These are phyloP conservation scores for Chaetophractus vellerosus DNA, from an alignment of 2,797 vertebrate species.

Conservation along the genomic window DNA sequence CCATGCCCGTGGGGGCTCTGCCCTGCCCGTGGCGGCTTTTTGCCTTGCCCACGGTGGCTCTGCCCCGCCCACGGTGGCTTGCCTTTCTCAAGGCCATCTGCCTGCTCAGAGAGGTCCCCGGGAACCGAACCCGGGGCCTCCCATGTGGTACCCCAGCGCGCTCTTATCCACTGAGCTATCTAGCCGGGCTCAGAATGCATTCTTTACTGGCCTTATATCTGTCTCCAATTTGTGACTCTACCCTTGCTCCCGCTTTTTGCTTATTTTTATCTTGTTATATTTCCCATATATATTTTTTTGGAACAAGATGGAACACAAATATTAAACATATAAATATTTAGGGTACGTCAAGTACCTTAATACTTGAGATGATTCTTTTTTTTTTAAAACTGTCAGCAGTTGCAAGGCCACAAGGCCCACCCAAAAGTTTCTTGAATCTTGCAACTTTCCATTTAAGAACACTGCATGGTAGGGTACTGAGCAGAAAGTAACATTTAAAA, in stretches of 20 bases:
- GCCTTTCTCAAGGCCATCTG: too few relatives aligned
- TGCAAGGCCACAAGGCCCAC: neutral
- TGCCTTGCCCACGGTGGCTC: too few relatives aligned
- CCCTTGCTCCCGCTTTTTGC: neutral
- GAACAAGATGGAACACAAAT: constrained; percentile 13
- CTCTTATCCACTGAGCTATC: too few relatives aligned
- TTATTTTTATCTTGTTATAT: constrained; percentile 4
- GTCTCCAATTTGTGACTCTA: neutral
- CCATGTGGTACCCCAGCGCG: too few relatives aligned
- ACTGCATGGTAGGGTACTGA: neutral
- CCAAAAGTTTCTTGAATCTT: constrained; percentile 34
- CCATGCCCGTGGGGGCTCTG: too few relatives aligned
- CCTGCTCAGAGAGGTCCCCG: too few relatives aligned
- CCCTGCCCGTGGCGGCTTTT: too few relatives aligned
- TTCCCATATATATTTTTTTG: constrained; percentile 33
- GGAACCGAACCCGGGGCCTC: too few relatives aligned
- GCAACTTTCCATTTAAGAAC: constrained; percentile 1
- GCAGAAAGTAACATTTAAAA: constrained; percentile 3
- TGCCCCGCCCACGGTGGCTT: too few relatives aligned
- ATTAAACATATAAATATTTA: neutral
- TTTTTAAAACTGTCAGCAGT: neutral
- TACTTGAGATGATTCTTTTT: neutral
- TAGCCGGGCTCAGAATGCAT: too few relatives aligned
- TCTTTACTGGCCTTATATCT: neutral
- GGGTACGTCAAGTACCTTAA: constrained; percentile 4